These are phyloP conservation scores for Liparis tanakae DNA, from an alignment of 2,797 vertebrate species.

Conservation along the genomic window DNA sequence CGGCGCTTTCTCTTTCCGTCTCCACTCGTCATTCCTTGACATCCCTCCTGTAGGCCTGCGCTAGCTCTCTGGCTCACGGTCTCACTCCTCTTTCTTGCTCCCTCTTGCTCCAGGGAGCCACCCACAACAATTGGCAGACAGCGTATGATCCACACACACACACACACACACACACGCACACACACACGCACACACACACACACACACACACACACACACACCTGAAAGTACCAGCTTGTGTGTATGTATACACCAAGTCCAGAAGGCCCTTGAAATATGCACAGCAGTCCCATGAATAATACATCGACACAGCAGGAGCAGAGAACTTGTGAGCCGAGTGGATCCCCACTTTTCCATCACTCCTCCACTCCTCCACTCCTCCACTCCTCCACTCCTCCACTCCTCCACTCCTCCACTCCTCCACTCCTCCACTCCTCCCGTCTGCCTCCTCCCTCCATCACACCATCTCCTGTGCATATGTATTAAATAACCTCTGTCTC, in stretches of 20 bases:
- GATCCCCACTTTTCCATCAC: conserved; percentile 71
- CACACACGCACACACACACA: conserved; percentile 22
- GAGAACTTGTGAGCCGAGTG: conserved; percentile 70
- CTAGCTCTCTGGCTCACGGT: conserved; percentile 52
- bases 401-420: conserved; percentile 46
- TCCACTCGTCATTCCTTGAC: conserved; percentile 53
- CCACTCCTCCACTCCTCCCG: conserved; percentile 13
- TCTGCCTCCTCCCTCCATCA: conserved; percentile 61
- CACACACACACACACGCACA: conserved; percentile 23
- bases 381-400: conserved; percentile 50
- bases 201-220: conserved; percentile 21
- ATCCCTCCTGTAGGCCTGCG: conserved; percentile 55
- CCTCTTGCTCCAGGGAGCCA: conserved; percentile 65
- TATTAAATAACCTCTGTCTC: conserved; percentile 75
- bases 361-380: conserved; percentile 36
- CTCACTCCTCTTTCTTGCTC: conserved; percentile 43
- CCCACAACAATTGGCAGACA: conserved; percentile 70
- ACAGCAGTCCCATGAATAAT: conserved; percentile 80
- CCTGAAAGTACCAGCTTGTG: conserved; percentile 54
- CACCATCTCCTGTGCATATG: conserved; percentile 62
- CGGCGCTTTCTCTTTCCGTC: not conserved
- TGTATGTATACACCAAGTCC: conserved; percentile 58
- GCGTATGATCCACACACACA: conserved; percentile 54
- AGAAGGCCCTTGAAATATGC: conserved; percentile 82
- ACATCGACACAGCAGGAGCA: conserved; percentile 80